Percentiles rank a stretch among this genome's conserved stretches.
phyloP scores from a whole-genome alignment of 1,140 invertebrate species.

The Cotesia typhae region DNA sequence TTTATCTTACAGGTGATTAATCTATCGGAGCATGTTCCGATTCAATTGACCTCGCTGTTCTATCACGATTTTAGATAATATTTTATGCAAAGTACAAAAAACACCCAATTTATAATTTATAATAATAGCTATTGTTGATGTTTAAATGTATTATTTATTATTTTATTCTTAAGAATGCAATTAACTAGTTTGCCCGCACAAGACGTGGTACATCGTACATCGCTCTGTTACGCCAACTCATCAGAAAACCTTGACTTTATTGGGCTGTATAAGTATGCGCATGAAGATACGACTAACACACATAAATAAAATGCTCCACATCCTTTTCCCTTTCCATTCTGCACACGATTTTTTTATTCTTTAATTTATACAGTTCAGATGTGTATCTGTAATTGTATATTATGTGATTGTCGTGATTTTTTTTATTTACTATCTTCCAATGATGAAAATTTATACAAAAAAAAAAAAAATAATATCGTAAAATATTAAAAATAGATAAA shows the following conservation, averaged over 20 bases:
- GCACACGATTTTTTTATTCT: not conserved
- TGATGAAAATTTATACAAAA: too few relatives aligned
- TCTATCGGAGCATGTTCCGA: constrained; percentile 7
- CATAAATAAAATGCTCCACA: constrained; percentile 6
- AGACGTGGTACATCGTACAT: constrained; percentile 6
- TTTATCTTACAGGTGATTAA: constrained; percentile 3
- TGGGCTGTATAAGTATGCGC: not conserved
- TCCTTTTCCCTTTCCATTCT: constrained; percentile 13
- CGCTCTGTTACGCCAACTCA: constrained; percentile 12
- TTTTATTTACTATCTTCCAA: too few relatives aligned
- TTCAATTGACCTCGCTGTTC: constrained; percentile 8
- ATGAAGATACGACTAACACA: not conserved
- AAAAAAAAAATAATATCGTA: too few relatives aligned
- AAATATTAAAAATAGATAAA: too few relatives aligned
- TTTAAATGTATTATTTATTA: constrained; percentile 1
- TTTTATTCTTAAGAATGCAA: not conserved
- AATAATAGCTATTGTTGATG: not conserved
- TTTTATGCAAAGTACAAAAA: too few relatives aligned
- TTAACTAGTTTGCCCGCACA: not conserved
- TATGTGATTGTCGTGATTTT: too few relatives aligned
- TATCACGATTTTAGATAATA: not conserved
- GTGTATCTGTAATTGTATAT: too few relatives aligned
- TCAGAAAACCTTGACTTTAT: constrained; percentile 14
- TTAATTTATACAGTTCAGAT: too few relatives aligned
- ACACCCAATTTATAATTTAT: not conserved